Evolutionary conservation across 2,888 invertebrate genomes (phyloP), one percentile per base, ranked within the genome.

Genomic region (Nemapogon koenigi): DNA sequence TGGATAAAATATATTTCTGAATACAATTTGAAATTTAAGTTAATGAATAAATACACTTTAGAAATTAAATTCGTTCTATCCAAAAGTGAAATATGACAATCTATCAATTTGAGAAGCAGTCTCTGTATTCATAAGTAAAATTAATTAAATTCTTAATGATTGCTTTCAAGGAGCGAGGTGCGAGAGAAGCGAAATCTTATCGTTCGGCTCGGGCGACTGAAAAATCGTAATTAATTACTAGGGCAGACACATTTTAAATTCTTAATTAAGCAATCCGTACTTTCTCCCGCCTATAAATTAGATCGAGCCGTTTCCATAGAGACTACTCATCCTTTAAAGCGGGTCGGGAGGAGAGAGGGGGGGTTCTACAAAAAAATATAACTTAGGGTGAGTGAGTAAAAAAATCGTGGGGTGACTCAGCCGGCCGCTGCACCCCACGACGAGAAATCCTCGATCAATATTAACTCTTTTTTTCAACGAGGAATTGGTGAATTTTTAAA

Each of bases 311-410:
- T 78, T 76, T 76, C 78, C 78, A 78, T 78, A 76, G 78, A 76
- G 76, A 78, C 78, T 78, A 75, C 76, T 78, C 78, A 78, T 78
- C 78, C 78, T 78, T 76, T 78, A 78, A 78, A 78, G 72, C 78
- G 75, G 71, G 70, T 68, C 59, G 63, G 59, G 64, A 49, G 59
- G 66, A 58, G 49, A 52, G 51, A 15, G 58, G 66, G 65, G 63
- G 69, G 67, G 62, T 66, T 76, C 72, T 66, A 68, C 67, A 76
- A 79, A 72, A 46, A 80, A 79, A 79, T 79, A 79, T 78, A 79
- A 76, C 76, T 78, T 76, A 78, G 80, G 80, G 80, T 78, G 79
- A 78, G 78, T 76, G 31, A 33, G 19, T 37, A 46, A 79, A 79
- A 78, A 79, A 76, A 71, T 71, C 76, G 76, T 75, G 78, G 80